Percentiles rank a stretch among this genome's conserved stretches.
Evolutionary conservation across 2,113 vertebrate genomes (phyloP).

Genomic region (Taurulus bubalis): DNA sequence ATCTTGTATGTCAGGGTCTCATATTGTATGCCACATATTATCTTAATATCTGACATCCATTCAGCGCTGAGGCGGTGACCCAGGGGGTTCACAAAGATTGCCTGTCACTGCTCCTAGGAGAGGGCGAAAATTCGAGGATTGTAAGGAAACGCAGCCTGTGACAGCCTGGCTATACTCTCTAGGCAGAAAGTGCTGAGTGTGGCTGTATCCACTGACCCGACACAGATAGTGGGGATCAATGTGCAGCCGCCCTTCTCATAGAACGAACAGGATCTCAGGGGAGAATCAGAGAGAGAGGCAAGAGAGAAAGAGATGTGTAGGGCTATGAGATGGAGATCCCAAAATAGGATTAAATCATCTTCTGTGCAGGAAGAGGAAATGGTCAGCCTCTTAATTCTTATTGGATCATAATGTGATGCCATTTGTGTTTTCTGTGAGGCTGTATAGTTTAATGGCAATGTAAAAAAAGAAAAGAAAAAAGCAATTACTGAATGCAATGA

Average conservation of each 20-base stretch:
- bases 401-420: conserved; percentile 70
- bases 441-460: conserved; percentile 54
- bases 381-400: conserved; percentile 68
- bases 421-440: conserved; percentile 62
- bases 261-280: conserved; percentile 70
- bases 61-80: conserved; percentile 32
- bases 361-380: conserved; percentile 76
- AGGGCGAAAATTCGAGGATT: conserved; percentile 35
- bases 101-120: conserved; percentile 41
- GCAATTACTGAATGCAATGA: conserved; percentile 56
- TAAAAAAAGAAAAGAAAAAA: conserved; percentile 36
- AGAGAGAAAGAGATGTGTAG: conserved; percentile 42
- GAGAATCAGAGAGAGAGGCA: conserved; percentile 51
- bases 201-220: conserved; percentile 72
- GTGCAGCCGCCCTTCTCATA: conserved; percentile 67
- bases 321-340: conserved; percentile 67
- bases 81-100: conserved; percentile 47
- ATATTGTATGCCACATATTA: conserved; percentile 38
- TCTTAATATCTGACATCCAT: conserved; percentile 57
- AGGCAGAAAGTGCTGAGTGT: conserved; percentile 68
- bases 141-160: conserved; percentile 45
- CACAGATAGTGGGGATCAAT: conserved; percentile 77
- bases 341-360: conserved; percentile 72
- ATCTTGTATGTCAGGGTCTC: conserved; percentile 36
- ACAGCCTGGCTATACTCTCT: conserved; percentile 42